Conservation (phyloP, 2,888 invertebrate genomes). For the Machimus atricapillus region DNA sequence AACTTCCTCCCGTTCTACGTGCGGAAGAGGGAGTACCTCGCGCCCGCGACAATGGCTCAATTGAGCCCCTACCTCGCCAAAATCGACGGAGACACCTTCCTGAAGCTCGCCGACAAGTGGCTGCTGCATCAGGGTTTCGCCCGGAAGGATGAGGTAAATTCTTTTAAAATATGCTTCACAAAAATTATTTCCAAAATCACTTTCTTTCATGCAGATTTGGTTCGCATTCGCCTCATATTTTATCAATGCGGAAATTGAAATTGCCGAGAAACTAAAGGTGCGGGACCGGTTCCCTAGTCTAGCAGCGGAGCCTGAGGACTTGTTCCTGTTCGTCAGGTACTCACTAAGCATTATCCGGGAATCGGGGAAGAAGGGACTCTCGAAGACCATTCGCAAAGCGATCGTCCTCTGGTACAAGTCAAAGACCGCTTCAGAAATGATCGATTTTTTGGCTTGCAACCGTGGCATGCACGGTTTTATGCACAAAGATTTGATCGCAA, state of each 20-base stretch:
- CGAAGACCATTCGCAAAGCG: conserved; percentile 56
- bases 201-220: conserved; percentile 48
- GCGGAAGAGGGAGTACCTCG: background rate
- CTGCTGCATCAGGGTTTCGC: conserved; percentile 43
- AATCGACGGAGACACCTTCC: conserved; percentile 49
- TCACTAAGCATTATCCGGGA: conserved; percentile 51
- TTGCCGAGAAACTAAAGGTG: conserved; percentile 42
- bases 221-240: conserved; percentile 56
- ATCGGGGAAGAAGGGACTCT: conserved; percentile 51
- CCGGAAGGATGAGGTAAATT: conserved; percentile 55
- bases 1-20: background rate
- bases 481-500: conserved; percentile 53
- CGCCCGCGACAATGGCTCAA: background rate
- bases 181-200: background rate
- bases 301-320: conserved; percentile 52
- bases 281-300: conserved; percentile 51
- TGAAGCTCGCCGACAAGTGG: conserved; percentile 48
- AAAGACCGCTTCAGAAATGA: conserved; percentile 50
- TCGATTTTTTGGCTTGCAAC: background rate
- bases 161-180: background rate
- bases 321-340: conserved; percentile 55
- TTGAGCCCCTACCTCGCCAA: background rate
- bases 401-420: conserved; percentile 55
- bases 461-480: conserved; percentile 41
- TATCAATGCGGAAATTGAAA: background rate